Base-by-base conservation (phyloP, 2,113 vertebrate genomes). In the Coryphaenoides rupestris region DNA sequence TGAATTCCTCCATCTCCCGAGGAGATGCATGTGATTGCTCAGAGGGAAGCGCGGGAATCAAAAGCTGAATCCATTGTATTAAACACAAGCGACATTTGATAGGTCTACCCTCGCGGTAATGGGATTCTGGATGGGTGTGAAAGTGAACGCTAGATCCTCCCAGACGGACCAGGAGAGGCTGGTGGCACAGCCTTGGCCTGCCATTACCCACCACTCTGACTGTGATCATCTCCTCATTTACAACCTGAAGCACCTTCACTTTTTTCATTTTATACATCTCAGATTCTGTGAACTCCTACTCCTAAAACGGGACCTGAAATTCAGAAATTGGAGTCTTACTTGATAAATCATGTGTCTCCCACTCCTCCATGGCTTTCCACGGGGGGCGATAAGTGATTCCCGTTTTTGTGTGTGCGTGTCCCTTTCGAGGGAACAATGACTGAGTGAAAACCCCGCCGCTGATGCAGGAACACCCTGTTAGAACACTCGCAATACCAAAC, bases 181-280 rank as follows among this genome's bases (percentile, higher is more conserved):
- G 57, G 45, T n/a, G 19, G 54, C 23, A 52, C 12, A 52, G 64
- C 56, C 65, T 55, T 28, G 52, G 66, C 63, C 62, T 73, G 73
- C 62, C 53, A 58, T 65, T 45, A 69, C 19, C 40, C 70, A 63
- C 63, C 58, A 55, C 65, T 19, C 46, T 2, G n/a, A 16, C 68
- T 75, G 69, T 77, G 66, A 84, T 80, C 66, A 69, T 19, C 58
- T 57, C 65, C 47, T 65, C 19, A 58, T 33, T 47, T 60, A 21
- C 40, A 46, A 28, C 47, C 58, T 28, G 55, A 74, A 40, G 33
- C 33, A 40, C 33, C 33, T 61, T 55, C 62, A 55, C 26, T 50
- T 50, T n/a, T 40, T 50, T 62, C 54, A 62, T 57, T 57, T 49
- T 55, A 21, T 60, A 68, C 55, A 55, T 50, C 68, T 52, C 45